A percentile compares a stretch with the other conserved stretches of the same genome.
phyloP scores from a whole-genome alignment of 2,113 vertebrate species.

The Ameiurus melas region DNA sequence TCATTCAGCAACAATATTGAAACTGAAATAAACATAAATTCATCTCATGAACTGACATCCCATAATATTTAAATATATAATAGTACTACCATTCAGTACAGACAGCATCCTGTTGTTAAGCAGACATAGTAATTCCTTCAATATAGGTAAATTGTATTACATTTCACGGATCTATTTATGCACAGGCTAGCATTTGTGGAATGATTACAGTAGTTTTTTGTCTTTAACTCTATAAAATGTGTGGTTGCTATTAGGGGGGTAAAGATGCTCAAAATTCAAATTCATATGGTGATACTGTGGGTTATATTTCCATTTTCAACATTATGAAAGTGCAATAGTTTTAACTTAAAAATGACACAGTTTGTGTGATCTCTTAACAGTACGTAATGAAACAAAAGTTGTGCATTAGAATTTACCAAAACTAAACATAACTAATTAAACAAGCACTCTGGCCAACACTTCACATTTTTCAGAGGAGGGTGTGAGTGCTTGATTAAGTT shows the following conservation, averaged over 20 bases:
- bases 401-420: neutral
- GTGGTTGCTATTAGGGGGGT: neutral
- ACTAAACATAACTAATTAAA: neutral
- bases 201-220: neutral
- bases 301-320: neutral
- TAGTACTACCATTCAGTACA: too few relatives aligned
- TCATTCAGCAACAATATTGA: neutral
- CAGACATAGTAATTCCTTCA: too few relatives aligned
- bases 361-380: neutral
- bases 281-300: neutral
- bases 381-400: neutral
- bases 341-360: neutral
- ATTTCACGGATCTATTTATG: neutral
- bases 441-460: neutral
- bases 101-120: too few relatives aligned
- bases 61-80: neutral
- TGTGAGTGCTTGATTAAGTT: too few relatives aligned
- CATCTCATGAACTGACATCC: neutral
- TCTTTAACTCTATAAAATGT: neutral
- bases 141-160: neutral
- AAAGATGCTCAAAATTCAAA: neutral
- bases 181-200: neutral
- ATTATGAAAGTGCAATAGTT: neutral
- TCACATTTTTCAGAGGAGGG: neutral
- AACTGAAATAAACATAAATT: slow-evolving; percentile 4